Evolutionary conservation across 92 coral and sea anemone species (phyloP).

Genomic region (Galaxea fascicularis): DNA sequence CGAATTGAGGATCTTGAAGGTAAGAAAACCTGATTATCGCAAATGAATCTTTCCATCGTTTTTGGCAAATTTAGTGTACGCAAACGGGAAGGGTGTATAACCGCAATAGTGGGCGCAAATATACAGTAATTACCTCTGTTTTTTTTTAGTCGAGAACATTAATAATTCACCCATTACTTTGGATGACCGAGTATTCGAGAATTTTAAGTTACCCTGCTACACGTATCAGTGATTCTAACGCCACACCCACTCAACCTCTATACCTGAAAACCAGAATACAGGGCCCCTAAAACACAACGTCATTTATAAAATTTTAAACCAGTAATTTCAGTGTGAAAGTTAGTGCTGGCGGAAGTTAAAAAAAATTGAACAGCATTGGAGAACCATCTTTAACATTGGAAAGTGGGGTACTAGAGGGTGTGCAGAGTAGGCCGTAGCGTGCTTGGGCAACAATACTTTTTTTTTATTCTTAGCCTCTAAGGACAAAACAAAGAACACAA

Average conservation of each 20-base stretch:
- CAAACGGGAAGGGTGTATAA: conserved; percentile 28
- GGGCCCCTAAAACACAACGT: too few species aligned
- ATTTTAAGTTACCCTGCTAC: background rate
- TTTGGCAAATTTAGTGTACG: conserved; percentile 25
- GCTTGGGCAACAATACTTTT: too few species aligned
- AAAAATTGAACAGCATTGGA: too few species aligned
- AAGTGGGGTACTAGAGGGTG: too few species aligned
- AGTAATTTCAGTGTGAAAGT: too few species aligned
- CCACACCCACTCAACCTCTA: conserved; percentile 1
- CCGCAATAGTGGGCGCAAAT: conserved; percentile 27
- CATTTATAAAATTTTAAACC: too few species aligned
- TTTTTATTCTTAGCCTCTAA: too few species aligned
- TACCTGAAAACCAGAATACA: too few species aligned
- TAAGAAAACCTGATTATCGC: conserved; percentile 7
- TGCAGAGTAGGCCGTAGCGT: too few species aligned
- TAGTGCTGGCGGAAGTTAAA: too few species aligned
- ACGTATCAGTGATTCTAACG: background rate
- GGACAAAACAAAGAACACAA: too few species aligned
- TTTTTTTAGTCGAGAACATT: conserved; percentile 1
- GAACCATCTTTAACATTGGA: too few species aligned
- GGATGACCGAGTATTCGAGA: conserved; percentile 2
- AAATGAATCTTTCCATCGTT: conserved; percentile 24
- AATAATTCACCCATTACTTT: background rate
- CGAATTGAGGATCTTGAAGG: conserved; percentile 34
- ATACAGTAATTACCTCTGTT: conserved; percentile 21